Evolutionary conservation across 2,888 invertebrate genomes (phyloP).

Genomic region (Tipula helvola): DNA sequence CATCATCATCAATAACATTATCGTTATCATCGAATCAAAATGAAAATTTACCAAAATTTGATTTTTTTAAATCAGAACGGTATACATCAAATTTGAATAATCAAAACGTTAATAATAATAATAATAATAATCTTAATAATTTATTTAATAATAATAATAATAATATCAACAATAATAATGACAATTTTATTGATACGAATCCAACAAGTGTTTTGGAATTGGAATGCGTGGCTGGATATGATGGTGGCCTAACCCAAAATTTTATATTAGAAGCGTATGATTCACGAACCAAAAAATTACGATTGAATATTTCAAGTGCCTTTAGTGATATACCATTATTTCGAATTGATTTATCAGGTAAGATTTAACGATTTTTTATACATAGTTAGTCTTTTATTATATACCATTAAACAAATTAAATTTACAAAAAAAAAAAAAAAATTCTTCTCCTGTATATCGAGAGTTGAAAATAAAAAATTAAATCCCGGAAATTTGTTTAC

Average conservation of each 20-base stretch:
- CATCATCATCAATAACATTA: slow-evolving; percentile 18
- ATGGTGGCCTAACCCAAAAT: slow-evolving; percentile 76
- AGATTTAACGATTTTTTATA: slow-evolving; percentile 12
- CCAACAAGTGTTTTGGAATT: slow-evolving; percentile 51
- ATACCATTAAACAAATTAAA: neutral
- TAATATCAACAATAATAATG: neutral
- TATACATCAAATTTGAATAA: neutral
- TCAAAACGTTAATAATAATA: neutral
- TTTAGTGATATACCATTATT: slow-evolving; percentile 47
- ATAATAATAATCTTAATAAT: neutral
- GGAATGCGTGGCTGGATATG: slow-evolving; percentile 77
- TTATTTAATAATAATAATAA: neutral
- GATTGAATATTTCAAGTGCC: slow-evolving; percentile 55
- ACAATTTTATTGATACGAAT: slow-evolving; percentile 9
- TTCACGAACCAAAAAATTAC: slow-evolving; percentile 53
- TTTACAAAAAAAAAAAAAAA: neutral
- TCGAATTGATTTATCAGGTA: slow-evolving; percentile 39
- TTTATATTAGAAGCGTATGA: slow-evolving; percentile 76
- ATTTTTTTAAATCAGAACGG: neutral
- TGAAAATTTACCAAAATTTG: neutral
- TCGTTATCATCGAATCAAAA: slow-evolving; percentile 14
- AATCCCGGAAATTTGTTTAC: neutral
- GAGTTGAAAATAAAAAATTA: neutral
- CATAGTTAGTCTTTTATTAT: neutral
- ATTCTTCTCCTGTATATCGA: neutral